Base-by-base conservation (phyloP, 2,113 vertebrate genomes). In the Poeciliopsis turrubarensis region DNA sequence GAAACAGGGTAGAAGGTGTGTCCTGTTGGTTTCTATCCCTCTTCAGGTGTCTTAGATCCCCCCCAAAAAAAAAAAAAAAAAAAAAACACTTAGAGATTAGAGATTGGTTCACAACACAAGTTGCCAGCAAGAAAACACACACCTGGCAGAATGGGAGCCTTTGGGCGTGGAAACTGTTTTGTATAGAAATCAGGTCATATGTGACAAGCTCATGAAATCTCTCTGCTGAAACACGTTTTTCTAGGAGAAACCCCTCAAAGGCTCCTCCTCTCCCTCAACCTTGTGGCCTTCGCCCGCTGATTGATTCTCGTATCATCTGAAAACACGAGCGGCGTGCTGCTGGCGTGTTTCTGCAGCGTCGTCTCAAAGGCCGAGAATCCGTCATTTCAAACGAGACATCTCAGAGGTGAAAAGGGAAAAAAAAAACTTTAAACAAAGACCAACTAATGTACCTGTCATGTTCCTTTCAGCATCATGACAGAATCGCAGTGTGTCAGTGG, bases 171-270 rank as follows among this genome's bases (percentile, higher is more conserved):
- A 88, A 84, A 85, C 70, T 75, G 60, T 82, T 77, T 82, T 73
- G 68, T 73, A 85, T 67, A 83, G 75, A 76, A 86, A 79, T 85
- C 78, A 68, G 86, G 77, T 83, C 82, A 80, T 71, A 81, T 82
- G 87, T 89, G 86, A 88, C 82, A 78, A 64, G 83, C 75, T 75
- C 64, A 81, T 78, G 74, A 87, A 85, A 80, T 74, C 30, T 79
- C 68, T 63, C 15, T 26, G 89, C 81, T 65, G 4, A 68, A 79
- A 87, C 90, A 83, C 4, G 78, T 78, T 85, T 39, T 7, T 32
- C 26, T 17, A 15, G 67, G 44, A 79, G 77, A 81, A 81, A 80
- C 65, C 76, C 64, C 64, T 4, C 15, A 31, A 27, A 73, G 78
- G 47, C 75, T 73, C 86, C 74, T 63, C 81, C 77, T 70, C 25